phyloP scores from a whole-genome alignment of 2,797 vertebrate species.

The Coregonus sp. region DNA sequence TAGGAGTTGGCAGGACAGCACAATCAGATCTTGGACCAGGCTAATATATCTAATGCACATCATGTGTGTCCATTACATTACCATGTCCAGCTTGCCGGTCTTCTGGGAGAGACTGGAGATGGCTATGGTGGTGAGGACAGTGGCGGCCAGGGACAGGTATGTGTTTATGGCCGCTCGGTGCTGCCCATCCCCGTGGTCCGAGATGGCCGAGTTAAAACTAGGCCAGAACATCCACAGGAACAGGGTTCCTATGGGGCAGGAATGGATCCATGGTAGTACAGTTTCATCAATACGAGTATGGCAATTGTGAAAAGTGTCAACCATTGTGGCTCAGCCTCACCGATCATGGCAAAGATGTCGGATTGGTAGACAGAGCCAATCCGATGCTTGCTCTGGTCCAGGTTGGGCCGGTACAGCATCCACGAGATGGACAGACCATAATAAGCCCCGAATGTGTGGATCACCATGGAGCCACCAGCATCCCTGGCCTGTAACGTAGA shows the following conservation, averaged over 20 bases:
- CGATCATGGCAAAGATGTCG: conserved; percentile 94
- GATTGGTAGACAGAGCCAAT: conserved; percentile 88
- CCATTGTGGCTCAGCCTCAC: conserved; percentile 67
- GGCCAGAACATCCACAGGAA: conserved; percentile 99
- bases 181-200: conserved; percentile 88
- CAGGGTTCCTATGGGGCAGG: conserved; percentile 81
- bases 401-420: conserved; percentile 87
- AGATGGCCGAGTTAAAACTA: conserved; percentile 94
- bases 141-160: conserved; percentile 88
- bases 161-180: conserved; percentile 94
- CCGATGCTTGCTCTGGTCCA: conserved; percentile 82
- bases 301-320: background rate
- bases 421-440: conserved; percentile 91
- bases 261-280: background rate
- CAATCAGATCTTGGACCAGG: background rate
- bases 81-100: conserved; percentile 95
- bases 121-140: conserved; percentile 87
- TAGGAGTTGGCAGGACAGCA: background rate
- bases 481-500: conserved; percentile 84
- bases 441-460: conserved; percentile 94
- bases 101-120: conserved; percentile 88
- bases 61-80: conserved; percentile 45
- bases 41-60: background rate
- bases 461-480: conserved; percentile 96
- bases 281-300: background rate